Percentiles rank a stretch among this genome's conserved stretches.
phyloP scores from a whole-genome alignment of 2,797 vertebrate species.

The Molossus alvarezi region DNA sequence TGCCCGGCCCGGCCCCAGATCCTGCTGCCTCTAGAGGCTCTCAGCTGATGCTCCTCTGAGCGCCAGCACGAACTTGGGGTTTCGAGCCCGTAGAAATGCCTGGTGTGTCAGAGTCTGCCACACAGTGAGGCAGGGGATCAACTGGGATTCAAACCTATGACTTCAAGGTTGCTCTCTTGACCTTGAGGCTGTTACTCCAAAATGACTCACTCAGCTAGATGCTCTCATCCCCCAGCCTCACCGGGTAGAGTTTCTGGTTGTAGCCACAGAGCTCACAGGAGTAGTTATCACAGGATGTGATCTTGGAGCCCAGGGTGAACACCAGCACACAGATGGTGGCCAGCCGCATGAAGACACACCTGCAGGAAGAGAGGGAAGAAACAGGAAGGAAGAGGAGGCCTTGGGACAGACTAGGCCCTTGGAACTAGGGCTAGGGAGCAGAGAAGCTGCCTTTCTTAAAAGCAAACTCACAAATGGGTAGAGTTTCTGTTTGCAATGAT shows the following conservation, averaged over 20 bases:
- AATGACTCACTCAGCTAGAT: neutral
- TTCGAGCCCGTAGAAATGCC: neutral
- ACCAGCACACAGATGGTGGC: slow-evolving; percentile 96
- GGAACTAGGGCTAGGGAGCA: neutral
- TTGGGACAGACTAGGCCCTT: neutral
- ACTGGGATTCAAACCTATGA: neutral
- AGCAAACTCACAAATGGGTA: neutral
- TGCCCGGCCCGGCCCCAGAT: neutral
- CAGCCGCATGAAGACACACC: slow-evolving; percentile 97
- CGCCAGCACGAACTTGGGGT: neutral
- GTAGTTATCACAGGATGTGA: slow-evolving; percentile 90
- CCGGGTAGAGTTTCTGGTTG: slow-evolving; percentile 94
- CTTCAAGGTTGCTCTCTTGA: neutral
- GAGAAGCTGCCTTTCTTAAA: neutral
- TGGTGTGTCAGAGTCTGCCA: neutral
- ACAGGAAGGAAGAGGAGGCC: no score
- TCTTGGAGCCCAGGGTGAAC: slow-evolving; percentile 95
- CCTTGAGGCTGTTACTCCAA: neutral
- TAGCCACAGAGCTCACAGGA: slow-evolving; percentile 94
- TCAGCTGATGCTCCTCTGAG: neutral
- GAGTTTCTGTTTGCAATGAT: neutral
- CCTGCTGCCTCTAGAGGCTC: neutral
- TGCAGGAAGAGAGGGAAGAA: slow-evolving; percentile 80
- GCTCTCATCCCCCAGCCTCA: slow-evolving; percentile 86
- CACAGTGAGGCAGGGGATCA: neutral